Conservation (phyloP, 2,888 invertebrate species). For the Palloptera scutellata region DNA sequence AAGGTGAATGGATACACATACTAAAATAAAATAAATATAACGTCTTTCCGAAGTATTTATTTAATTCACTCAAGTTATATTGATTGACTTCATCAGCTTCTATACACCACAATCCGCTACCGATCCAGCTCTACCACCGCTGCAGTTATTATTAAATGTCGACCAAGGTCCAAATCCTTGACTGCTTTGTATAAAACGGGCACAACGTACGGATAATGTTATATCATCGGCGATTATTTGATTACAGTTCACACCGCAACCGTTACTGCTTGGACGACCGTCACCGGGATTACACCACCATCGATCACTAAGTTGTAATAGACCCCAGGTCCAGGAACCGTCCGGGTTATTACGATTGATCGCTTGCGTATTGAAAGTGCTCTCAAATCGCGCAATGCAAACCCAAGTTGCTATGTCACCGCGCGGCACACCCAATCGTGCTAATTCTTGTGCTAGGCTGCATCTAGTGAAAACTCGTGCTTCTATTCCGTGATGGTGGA, state of each 20-base stretch:
- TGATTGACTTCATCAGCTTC: too few species aligned
- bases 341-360: conserved; percentile 61
- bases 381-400: conserved; percentile 37
- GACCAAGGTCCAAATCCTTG: conserved; percentile 45
- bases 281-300: conserved; percentile 45
- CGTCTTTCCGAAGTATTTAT: too few species aligned
- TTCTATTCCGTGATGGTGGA: too few species aligned
- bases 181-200: conserved; percentile 37
- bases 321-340: conserved; percentile 55
- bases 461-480: too few species aligned
- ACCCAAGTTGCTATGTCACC: conserved; percentile 37
- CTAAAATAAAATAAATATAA: too few species aligned
- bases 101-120: too few species aligned
- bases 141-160: conserved; percentile 37
- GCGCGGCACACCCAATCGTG: conserved; percentile 39
- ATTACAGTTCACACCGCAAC: conserved; percentile 42
- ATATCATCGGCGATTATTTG: conserved; percentile 43
- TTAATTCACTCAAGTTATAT: too few species aligned
- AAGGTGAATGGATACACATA: too few species aligned
- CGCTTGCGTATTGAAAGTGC: conserved; percentile 54
- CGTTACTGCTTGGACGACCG: conserved; percentile 33
- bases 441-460: conserved; percentile 27
- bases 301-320: conserved; percentile 48
- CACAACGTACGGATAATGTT: conserved; percentile 39
- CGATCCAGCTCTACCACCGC: not conserved